A percentile compares a stretch with the other conserved stretches of the same genome.
Evolutionary conservation across 2,888 invertebrate genomes (phyloP).

Genomic region (Lasioglossum oenotherae): DNA sequence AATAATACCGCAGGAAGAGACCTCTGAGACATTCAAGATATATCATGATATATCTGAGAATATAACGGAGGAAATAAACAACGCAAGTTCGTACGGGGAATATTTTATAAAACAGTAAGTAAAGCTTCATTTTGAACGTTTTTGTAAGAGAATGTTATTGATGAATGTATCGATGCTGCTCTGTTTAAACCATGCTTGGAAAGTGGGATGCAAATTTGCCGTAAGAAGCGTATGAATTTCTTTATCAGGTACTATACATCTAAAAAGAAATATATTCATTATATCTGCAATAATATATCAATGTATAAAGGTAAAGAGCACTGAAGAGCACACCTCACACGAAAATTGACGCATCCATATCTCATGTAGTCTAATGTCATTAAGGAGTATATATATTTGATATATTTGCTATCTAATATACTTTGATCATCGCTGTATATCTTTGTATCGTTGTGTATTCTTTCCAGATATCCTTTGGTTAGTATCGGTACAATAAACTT

Average conservation of each 20-base stretch:
- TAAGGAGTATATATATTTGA: constrained; percentile 77
- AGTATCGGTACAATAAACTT: constrained; percentile 86
- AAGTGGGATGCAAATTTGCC: constrained; percentile 74
- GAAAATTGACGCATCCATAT: constrained; percentile 74
- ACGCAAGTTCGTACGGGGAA: constrained; percentile 78
- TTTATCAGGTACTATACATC: constrained; percentile 77
- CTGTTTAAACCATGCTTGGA: constrained; percentile 79
- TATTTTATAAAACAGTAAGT: constrained; percentile 81
- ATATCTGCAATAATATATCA: background rate
- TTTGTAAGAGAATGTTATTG: constrained; percentile 73
- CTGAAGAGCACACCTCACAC: constrained; percentile 72
- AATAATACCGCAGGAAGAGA: constrained; percentile 79
- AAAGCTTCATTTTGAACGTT: constrained; percentile 50
- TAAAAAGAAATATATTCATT: constrained; percentile 52
- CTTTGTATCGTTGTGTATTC: constrained; percentile 83
- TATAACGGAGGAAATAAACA: constrained; percentile 77
- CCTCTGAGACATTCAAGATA: constrained; percentile 78
- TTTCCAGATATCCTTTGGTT: constrained; percentile 85
- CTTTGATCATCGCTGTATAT: constrained; percentile 46
- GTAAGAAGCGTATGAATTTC: constrained; percentile 68
- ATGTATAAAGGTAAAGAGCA: background rate
- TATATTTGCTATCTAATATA: constrained; percentile 74
- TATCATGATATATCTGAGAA: constrained; percentile 82
- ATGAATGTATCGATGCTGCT: constrained; percentile 73
- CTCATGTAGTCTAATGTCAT: constrained; percentile 75